phyloP scores from a whole-genome alignment of 2,797 vertebrate species.

The Molossus alvarezi region DNA sequence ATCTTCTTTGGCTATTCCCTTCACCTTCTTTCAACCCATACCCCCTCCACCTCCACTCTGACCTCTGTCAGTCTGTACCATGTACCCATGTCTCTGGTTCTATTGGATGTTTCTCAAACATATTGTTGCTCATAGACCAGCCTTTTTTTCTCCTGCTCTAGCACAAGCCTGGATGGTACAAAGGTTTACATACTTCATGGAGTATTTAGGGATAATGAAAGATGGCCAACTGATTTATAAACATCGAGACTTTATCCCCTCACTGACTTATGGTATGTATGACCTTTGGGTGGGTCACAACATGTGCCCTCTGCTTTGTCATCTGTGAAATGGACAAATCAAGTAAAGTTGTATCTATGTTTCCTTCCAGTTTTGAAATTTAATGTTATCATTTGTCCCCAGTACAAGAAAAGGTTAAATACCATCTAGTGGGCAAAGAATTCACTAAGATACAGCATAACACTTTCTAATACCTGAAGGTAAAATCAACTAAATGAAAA shows the following conservation, averaged over 20 bases:
- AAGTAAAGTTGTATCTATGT: background rate
- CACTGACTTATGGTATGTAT: background rate
- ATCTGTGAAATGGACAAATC: conserved; percentile 29
- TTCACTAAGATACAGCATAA: background rate
- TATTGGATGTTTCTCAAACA: conserved; percentile 39
- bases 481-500: conserved; percentile 62
- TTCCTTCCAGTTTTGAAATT: conserved; percentile 9
- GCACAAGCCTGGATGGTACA: background rate
- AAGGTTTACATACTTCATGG: background rate
- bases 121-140: background rate
- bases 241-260: background rate
- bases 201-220: background rate
- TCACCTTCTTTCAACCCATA: no score
- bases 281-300: background rate
- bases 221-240: background rate
- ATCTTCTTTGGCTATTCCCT: no score
- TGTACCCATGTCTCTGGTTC: no score
- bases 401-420: conserved; percentile 19
- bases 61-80: no score
- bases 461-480: background rate
- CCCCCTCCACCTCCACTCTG: no score
- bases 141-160: conserved; percentile 36
- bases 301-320: background rate
- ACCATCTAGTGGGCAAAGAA: background rate
- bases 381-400: background rate